Evolutionary conservation across 2,113 vertebrate species (phyloP).

Genomic region (Mastomys natalensis): DNA sequence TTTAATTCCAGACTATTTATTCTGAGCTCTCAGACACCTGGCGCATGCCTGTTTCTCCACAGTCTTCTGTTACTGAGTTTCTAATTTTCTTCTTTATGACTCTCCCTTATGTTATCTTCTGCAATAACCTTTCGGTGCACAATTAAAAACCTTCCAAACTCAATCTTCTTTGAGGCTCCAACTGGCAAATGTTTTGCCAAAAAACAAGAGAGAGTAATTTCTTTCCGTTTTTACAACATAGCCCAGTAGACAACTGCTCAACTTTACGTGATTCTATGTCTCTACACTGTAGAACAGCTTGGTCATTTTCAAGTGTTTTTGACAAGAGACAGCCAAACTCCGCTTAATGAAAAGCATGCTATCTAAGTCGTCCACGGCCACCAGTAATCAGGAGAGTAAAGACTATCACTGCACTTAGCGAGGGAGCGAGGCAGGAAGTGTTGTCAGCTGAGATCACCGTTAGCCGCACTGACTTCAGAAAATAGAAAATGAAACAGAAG

Average conservation of each 20-base stretch:
- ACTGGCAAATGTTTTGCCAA: conserved; percentile 73
- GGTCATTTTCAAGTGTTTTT: conserved; percentile 48
- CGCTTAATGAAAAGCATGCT: neutral
- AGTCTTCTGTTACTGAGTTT: conserved; percentile 67
- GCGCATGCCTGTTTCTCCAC: conserved; percentile 59
- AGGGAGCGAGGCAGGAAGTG: neutral
- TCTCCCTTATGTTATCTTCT: conserved; percentile 73
- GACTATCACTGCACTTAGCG: conserved; percentile 12
- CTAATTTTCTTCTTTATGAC: conserved; percentile 78
- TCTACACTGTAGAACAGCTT: conserved; percentile 4
- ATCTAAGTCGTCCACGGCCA: conserved; percentile 10
- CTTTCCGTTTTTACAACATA: conserved; percentile 60
- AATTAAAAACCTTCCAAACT: conserved; percentile 74
- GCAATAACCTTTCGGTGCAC: conserved; percentile 73
- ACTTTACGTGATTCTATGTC: conserved; percentile 32
- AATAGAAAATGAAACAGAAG: conserved; percentile 53
- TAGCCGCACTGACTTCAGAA: conserved; percentile 33
- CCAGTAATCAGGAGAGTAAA: conserved; percentile 9
- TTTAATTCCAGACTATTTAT: conserved; percentile 75
- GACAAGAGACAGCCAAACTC: conserved; percentile 7
- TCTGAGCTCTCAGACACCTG: conserved; percentile 61
- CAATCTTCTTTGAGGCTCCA: conserved; percentile 70
- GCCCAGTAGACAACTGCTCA: conserved; percentile 49
- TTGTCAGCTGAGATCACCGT: neutral
- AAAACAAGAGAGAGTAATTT: conserved; percentile 28